phyloP scores from a whole-genome alignment of 2,888 invertebrate species.

The Pilophorus perplexus region DNA sequence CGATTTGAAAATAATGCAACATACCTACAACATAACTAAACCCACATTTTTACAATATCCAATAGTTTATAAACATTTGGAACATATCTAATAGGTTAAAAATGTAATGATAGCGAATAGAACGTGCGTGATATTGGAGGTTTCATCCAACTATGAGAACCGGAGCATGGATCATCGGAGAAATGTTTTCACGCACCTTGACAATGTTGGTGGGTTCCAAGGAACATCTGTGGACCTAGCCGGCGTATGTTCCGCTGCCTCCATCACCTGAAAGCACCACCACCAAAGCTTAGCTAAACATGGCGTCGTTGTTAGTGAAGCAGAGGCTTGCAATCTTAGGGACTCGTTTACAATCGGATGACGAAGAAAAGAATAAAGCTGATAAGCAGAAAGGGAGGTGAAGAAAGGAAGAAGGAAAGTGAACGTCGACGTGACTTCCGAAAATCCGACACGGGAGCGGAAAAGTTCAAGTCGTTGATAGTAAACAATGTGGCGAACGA shows the following conservation, averaged over 20 bases:
- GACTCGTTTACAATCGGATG: neutral
- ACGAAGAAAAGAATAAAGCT: neutral
- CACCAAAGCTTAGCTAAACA: too few relatives aligned
- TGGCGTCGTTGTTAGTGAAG: too few relatives aligned
- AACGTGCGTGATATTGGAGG: too few relatives aligned
- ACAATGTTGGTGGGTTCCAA: constrained; percentile 35
- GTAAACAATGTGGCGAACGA: constrained; percentile 2
- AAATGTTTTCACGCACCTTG: constrained; percentile 35
- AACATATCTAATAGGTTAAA: too few relatives aligned
- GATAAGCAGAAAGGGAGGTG: too few relatives aligned
- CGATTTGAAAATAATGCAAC: too few relatives aligned
- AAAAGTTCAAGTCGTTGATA: constrained; percentile 6
- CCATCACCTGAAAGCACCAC: constrained; percentile 39
- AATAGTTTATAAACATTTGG: too few relatives aligned
- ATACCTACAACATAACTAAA: too few relatives aligned
- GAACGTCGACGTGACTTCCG: constrained; percentile 5
- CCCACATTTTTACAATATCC: too few relatives aligned
- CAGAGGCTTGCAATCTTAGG: neutral
- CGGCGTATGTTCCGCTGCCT: constrained; percentile 37
- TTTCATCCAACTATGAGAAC: too few relatives aligned
- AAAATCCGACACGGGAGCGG: neutral
- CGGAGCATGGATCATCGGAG: too few relatives aligned
- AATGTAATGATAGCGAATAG: too few relatives aligned
- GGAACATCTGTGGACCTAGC: constrained; percentile 36
- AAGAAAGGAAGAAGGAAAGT: neutral